A percentile compares a stretch with the other conserved stretches of the same genome.
phyloP scores from a whole-genome alignment of 2,797 vertebrate species.

The Neosalanx taihuensis region DNA sequence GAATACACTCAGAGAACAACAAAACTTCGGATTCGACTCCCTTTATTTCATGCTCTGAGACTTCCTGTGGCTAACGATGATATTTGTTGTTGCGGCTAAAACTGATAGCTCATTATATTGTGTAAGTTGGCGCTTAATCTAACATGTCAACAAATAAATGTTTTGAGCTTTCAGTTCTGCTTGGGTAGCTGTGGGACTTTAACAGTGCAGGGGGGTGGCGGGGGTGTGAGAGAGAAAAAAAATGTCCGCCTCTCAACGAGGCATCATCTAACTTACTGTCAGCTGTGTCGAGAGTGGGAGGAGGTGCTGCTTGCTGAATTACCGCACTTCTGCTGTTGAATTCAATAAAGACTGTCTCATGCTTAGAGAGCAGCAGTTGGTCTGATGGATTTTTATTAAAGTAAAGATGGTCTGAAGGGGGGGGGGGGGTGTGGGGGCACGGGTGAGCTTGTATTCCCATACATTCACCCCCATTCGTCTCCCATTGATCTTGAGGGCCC shows the following conservation, averaged over 20 bases:
- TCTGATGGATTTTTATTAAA: slow-evolving; percentile 56
- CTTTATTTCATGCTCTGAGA: slow-evolving; percentile 24
- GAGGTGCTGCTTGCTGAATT: slow-evolving; percentile 55
- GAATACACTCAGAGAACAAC: slow-evolving; percentile 42
- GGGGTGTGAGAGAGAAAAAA: background rate
- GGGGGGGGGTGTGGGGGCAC: background rate
- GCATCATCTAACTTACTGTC: slow-evolving; percentile 46
- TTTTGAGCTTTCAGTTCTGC: slow-evolving; percentile 38
- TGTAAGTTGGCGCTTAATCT: slow-evolving; percentile 12
- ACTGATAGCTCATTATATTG: slow-evolving; percentile 27
- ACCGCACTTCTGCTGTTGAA: slow-evolving; percentile 44
- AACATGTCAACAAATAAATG: slow-evolving; percentile 36
- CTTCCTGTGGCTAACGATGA: slow-evolving; percentile 9
- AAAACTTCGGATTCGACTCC: slow-evolving; percentile 25
- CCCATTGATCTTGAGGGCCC: slow-evolving; percentile 36
- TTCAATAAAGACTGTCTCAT: slow-evolving; percentile 50
- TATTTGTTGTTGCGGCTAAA: slow-evolving; percentile 22
- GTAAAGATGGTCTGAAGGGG: slow-evolving; percentile 49
- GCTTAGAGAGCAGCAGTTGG: slow-evolving; percentile 37
- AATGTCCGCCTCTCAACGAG: slow-evolving; percentile 40
- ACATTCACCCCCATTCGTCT: slow-evolving; percentile 37
- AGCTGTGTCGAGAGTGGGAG: slow-evolving; percentile 42
- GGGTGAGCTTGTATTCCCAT: slow-evolving; percentile 37
- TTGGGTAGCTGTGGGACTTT: slow-evolving; percentile 4
- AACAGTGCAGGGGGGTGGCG: background rate